Evolutionary conservation across 2,888 invertebrate species (phyloP), one percentile per base, ranked within the genome.

Genomic region (Apodemia zela): DNA sequence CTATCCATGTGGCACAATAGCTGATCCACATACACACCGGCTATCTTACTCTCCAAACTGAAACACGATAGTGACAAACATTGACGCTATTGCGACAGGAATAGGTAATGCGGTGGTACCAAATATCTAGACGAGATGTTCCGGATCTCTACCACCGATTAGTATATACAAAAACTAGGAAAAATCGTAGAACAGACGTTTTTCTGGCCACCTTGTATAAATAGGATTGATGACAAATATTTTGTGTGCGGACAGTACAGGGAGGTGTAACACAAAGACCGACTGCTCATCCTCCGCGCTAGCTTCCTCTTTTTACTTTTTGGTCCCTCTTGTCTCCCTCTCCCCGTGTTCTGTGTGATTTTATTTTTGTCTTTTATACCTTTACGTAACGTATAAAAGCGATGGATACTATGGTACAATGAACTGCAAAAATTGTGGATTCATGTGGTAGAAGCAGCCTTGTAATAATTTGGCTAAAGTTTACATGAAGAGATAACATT

Each of bases 251-350:
- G 62, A 67, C 80, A 64, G 63, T 82, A 75, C 79, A 25, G 73
- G 73, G 84, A 45, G 84, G 84, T 79, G 77, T 76, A 74, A 79
- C 75, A 87, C 85, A 89, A 89, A 88, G 79, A 75, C 71, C 76
- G 78, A 75, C 84, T 87, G 87, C 88, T 88, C 87, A 86, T 85
- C 82, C 84, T 63, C 63, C 63, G 21, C 25, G 45, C 42, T 45
- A 17, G 47, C 59, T 76, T 77, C 81, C 76, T 79, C 79, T 86
- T 87, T 87, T 87, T 85, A 82, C 82, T 85, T 87, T 87, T 83
- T 78, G 80, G 76, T 68, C 72, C 75, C 72, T 72, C 67, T 73
- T 70, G 72, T 68, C 67, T 60, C 71, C 73, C 71, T 69, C 69
- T 70, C 72, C 72, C 69, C 67, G 66, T 68, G 67, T 69, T 71